Base-by-base conservation (phyloP, 2,888 invertebrate species). In the Pseudococcus viburni region DNA sequence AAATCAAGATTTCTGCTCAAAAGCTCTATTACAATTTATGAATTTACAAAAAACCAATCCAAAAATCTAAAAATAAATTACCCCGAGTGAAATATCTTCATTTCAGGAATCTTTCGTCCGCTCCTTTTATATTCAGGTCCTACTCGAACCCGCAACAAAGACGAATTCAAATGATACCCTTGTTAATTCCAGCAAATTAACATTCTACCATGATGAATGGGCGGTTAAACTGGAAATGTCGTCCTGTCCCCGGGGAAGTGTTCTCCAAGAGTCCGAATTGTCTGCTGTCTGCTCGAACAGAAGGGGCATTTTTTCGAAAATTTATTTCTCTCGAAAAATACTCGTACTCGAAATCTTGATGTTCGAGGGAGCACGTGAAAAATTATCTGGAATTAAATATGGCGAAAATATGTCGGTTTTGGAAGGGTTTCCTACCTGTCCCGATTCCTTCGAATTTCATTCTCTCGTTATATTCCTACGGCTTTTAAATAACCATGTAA, bases 181-280 rank as follows among this genome's bases (percentile, higher is more conserved):
- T 59, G 59, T 59, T 59, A 59, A 59, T 59, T 59, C 59, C n/a
- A 59, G 59, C 59, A 59, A 59, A 59, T 59, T 59, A 59, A 19
- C 59, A 59, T 59, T 59, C 59, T n/a, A 19, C n/a, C 59, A 15
- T 59, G n/a, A 59, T 59, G n/a, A 59, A 59, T 59, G 15, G 59
- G n/a, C 15, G 59, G 59, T 59, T 59, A 59, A 59, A 59, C 59
- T 59, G 59, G 8, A 59, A 59, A 59, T n/a, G 59, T 59, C 17
- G 15, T 59, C 5, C 15, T 59, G 55, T n/a, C 55, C 55, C n/a
- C 12, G 15, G 55, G n/a, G 55, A n/a, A n/a, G 17, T 55, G 5
- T n/a, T 15, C 39, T 39, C 39, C 39, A 39, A n/a, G n/a, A 55
- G n/a, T 15, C n/a, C 7, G 39, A 39, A 39, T 39, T 39, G 6